Evolutionary conservation across 1,140 invertebrate species (phyloP).

Genomic region (Hycleus cichorii): DNA sequence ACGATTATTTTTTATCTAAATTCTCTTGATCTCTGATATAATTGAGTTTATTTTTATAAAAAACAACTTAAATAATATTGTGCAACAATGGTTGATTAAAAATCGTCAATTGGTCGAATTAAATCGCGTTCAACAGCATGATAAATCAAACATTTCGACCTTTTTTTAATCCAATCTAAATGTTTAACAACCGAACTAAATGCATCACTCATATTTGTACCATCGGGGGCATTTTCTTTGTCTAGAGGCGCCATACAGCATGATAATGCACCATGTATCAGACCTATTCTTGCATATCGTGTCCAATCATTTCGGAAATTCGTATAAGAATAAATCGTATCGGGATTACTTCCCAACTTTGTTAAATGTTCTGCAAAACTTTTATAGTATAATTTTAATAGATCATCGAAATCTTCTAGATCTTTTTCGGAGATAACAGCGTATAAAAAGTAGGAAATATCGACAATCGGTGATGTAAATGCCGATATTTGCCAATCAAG

Average conservation of each 20-base stretch:
- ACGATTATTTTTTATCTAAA: too few species aligned
- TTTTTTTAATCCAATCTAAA: not conserved
- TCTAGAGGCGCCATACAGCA: not conserved
- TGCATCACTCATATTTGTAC: not conserved
- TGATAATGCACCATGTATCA: not conserved
- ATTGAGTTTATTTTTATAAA: too few species aligned
- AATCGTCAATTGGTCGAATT: too few species aligned
- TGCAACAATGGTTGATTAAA: too few species aligned
- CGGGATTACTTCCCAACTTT: constrained; percentile 41
- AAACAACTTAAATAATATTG: too few species aligned
- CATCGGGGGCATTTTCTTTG: not conserved
- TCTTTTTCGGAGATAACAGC: constrained; percentile 45
- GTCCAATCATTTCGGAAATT: constrained; percentile 1
- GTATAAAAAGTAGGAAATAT: constrained; percentile 52
- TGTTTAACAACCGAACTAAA: not conserved
- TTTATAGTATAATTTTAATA: constrained; percentile 48
- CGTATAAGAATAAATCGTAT: not conserved
- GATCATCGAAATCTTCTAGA: constrained; percentile 40
- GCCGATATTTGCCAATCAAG: constrained; percentile 51
- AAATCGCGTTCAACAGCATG: not conserved
- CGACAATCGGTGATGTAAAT: constrained; percentile 49
- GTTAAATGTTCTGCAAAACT: constrained; percentile 40
- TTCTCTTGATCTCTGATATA: too few species aligned
- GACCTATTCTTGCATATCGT: not conserved
- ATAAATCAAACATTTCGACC: not conserved